Evolutionary conservation across 2,113 vertebrate species (phyloP).

Genomic region (Syngnathus typhle): DNA sequence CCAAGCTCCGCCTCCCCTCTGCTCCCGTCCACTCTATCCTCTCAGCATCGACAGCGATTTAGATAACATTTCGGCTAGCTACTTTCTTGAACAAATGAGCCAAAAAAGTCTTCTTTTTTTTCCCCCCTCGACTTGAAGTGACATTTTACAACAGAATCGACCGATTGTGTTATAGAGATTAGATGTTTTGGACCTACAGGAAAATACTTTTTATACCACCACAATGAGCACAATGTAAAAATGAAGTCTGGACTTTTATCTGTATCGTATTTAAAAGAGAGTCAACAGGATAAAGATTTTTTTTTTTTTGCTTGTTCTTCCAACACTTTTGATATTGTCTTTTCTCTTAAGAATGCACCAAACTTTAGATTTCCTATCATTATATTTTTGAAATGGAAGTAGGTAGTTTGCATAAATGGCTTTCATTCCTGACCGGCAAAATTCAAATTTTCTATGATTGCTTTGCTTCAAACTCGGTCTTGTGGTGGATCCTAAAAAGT

Average conservation of each 20-base stretch:
- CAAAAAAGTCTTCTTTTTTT: not conserved
- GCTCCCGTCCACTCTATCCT: slow-evolving; percentile 20
- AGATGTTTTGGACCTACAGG: not conserved
- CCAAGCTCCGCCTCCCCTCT: slow-evolving; percentile 25
- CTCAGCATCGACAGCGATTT: slow-evolving; percentile 8
- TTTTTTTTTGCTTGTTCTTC: too few species aligned
- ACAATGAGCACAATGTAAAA: not conserved
- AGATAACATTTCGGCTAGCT: slow-evolving; percentile 19
- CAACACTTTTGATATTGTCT: too few species aligned
- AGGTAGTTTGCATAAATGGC: too few species aligned
- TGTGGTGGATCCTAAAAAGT: too few species aligned
- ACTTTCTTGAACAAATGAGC: not conserved
- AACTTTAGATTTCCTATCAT: too few species aligned
- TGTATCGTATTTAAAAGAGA: not conserved
- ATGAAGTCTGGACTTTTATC: not conserved
- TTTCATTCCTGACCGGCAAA: too few species aligned
- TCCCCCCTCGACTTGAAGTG: not conserved
- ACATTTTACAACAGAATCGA: not conserved
- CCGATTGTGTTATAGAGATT: not conserved
- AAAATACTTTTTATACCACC: too few species aligned
- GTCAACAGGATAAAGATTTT: too few species aligned
- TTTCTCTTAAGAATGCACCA: too few species aligned
- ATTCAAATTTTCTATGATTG: too few species aligned
- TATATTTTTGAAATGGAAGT: too few species aligned
- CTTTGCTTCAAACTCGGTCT: not conserved